Conservation (phyloP, 2,113 vertebrate species). For the Empidonax alnorum region DNA sequence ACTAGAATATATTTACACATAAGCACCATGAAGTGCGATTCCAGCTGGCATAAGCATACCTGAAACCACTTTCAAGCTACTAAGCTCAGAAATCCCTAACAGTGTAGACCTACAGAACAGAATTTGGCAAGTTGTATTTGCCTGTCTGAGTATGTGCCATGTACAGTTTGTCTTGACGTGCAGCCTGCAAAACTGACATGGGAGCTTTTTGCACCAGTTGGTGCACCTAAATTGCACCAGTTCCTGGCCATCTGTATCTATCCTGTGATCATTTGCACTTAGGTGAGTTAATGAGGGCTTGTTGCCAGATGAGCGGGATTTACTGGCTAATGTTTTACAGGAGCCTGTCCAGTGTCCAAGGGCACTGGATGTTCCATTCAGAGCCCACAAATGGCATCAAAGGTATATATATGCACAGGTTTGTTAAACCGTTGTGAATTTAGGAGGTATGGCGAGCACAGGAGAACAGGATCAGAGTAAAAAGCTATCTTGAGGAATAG, state of each 20-base stretch:
- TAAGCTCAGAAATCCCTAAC: neutral
- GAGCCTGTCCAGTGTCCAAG: neutral
- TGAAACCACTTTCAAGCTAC: neutral
- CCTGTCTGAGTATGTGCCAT: neutral
- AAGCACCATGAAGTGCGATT: rapidly evolving
- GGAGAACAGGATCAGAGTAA: neutral
- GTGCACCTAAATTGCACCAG: neutral
- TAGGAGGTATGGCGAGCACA: neutral
- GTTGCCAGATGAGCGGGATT: neutral
- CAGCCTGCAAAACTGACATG: neutral
- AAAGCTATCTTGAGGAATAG: neutral
- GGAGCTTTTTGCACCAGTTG: neutral
- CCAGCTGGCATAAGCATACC: neutral
- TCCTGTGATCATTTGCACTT: neutral
- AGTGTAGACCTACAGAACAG: neutral
- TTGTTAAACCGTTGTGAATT: neutral
- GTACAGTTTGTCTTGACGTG: neutral
- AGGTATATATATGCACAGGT: rapidly evolving
- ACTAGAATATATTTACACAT: neutral
- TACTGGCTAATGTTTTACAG: neutral
- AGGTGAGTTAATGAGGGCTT: neutral
- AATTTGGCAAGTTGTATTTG: neutral
- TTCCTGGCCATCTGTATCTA: neutral
- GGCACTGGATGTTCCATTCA: neutral
- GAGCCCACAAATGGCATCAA: neutral